Evolutionary conservation across 2,113 vertebrate genomes (phyloP), one percentile per base, ranked within the genome.

Genomic region (Willisornis vidua): DNA sequence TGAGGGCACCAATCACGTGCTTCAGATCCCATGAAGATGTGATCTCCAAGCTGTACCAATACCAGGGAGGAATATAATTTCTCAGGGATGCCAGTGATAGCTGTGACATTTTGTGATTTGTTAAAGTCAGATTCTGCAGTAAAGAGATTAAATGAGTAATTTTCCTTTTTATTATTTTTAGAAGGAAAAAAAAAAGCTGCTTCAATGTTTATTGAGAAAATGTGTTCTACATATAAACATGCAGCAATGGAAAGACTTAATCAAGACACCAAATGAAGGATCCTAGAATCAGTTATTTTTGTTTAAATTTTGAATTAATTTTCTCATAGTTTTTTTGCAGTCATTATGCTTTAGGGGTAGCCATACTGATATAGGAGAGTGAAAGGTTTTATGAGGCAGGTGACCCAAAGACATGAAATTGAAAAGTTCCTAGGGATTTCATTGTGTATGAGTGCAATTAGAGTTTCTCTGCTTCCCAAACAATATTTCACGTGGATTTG

Each of bases 1-100:
- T 3, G 2, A 89, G 51, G 91, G 85, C 68, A 89, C 73, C 55
- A 73, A 89, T 89, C 95, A 90, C 2, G 19, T 95, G 84, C 88
- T 96, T 89, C 70, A 72, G 62, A 92, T 93, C 45, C 73, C 70
- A 51, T 72, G 90, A 91, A 96, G 85, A 93, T 72, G 70, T 74
- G 70, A 89, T 96, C 85, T 94, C 66, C 65, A 54, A 87, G 51
- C 48, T 71, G 58, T 61, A 82, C 75, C 55, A 89, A 20, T 22
- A 57, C 58, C 37, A 71, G 45, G 37, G 20, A 92, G 24, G 28
- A 78, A 85, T 57, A 31, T 46, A 66, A 84, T 93, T 91, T 94
- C 85, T 93, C 78, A 59, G 61, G 85, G 84, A 55, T 83, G 26
- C 17, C 57, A 68, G 61, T 22, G 28, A 91, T 45, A 49, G n/a